Conservation (phyloP, 1,140 invertebrate genomes). For the Cephus cinctus region DNA sequence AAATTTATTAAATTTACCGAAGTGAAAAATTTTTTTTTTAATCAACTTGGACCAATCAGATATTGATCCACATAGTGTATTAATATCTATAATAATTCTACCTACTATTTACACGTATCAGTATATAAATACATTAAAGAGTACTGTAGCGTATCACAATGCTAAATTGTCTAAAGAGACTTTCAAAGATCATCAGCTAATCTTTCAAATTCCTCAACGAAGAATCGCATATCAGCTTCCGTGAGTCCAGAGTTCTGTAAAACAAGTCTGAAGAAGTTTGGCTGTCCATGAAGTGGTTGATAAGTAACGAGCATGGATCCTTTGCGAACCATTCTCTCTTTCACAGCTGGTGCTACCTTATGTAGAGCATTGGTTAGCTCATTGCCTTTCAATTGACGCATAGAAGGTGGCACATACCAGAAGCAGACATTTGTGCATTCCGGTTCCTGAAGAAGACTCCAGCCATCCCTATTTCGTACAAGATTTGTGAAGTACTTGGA, state of each 20-base stretch:
- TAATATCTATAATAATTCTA: too few species aligned
- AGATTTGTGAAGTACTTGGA: slow-evolving; percentile 69
- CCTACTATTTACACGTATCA: neutral
- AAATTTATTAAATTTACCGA: too few species aligned
- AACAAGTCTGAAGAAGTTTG: slow-evolving; percentile 94
- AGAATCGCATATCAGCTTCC: slow-evolving; percentile 79
- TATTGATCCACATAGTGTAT: too few species aligned
- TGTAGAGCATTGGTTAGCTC: slow-evolving; percentile 72
- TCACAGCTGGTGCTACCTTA: slow-evolving; percentile 86
- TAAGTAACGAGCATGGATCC: slow-evolving; percentile 96
- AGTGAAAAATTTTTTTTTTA: too few species aligned
- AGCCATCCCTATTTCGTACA: slow-evolving; percentile 69
- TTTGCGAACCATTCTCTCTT: slow-evolving; percentile 91
- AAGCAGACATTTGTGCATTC: slow-evolving; percentile 95
- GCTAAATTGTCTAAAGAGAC: too few species aligned
- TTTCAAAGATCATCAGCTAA: slow-evolving; percentile 69
- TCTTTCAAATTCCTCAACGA: slow-evolving; percentile 83
- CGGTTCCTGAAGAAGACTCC: slow-evolving; percentile 75
- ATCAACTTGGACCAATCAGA: too few species aligned
- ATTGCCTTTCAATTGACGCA: slow-evolving; percentile 57
- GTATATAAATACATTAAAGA: neutral
- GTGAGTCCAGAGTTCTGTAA: slow-evolving; percentile 85
- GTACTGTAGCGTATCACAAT: too few species aligned
- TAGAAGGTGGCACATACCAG: slow-evolving; percentile 86
- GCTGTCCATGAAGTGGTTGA: slow-evolving; percentile 76